Conservation (phyloP, 92 coral and sea anemone species). For the Parazoanthus darwini region DNA sequence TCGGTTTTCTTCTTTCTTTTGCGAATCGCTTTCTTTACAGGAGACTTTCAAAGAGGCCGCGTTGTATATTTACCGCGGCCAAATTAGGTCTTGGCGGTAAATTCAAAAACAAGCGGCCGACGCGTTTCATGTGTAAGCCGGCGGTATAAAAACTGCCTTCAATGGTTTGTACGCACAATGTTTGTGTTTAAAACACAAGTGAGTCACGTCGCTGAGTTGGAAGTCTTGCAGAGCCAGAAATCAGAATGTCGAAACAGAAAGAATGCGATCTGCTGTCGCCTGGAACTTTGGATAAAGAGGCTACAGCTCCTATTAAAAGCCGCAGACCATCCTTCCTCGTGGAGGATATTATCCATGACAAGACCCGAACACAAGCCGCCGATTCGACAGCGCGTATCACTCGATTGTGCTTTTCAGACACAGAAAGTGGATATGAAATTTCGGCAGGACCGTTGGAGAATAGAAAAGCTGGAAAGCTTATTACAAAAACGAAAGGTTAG, state of each 20-base stretch:
- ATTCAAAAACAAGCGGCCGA: constrained; percentile 15
- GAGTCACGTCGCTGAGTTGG: not conserved
- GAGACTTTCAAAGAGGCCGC: constrained; percentile 11
- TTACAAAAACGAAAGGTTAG: not conserved
- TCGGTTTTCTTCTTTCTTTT: constrained; percentile 16
- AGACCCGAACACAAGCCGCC: not conserved
- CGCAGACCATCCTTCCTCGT: constrained; percentile 14
- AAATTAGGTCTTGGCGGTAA: constrained; percentile 9
- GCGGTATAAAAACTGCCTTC: not conserved
- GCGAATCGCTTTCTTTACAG: constrained; percentile 5
- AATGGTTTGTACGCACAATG: not conserved
- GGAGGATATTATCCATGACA: constrained; percentile 15
- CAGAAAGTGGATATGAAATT: not conserved
- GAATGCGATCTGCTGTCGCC: constrained; percentile 11
- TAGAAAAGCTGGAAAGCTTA: not conserved
- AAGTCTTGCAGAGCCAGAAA: not conserved
- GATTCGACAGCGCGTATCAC: not conserved
- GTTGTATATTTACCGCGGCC: constrained; percentile 3
- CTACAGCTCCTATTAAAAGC: not conserved
- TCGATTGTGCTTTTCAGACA: not conserved
- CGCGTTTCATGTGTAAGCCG: constrained; percentile 16
- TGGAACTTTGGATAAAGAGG: not conserved
- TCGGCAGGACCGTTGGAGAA: no score
- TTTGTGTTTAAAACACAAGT: not conserved
- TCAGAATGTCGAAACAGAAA: constrained; percentile 1